phyloP scores from a whole-genome alignment of 23 tunicate genomes.

The Styela clava region DNA sequence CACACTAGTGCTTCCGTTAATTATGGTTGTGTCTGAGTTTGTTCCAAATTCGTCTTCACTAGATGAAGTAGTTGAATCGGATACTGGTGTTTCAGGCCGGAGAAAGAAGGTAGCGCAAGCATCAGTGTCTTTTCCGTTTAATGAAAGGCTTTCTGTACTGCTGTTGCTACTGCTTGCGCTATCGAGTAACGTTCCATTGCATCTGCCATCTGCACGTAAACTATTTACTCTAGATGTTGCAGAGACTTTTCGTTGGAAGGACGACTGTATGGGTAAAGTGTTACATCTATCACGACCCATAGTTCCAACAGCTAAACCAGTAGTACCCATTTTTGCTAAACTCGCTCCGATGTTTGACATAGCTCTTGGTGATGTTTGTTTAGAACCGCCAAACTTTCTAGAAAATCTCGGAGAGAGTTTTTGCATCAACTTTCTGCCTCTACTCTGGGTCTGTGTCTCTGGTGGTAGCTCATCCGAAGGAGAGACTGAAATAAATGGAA shows the following conservation, averaged over 20 bases:
- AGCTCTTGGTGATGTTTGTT: not conserved
- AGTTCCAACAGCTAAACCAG: constrained; percentile 19
- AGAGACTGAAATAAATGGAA: constrained; percentile 22
- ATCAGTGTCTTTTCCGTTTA: constrained; percentile 5
- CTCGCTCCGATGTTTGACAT: constrained; percentile 2
- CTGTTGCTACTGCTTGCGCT: constrained; percentile 25
- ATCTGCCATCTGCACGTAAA: constrained; percentile 9
- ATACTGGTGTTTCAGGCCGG: constrained; percentile 16
- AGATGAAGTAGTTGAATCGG: constrained; percentile 26
- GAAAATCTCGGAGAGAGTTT: constrained; percentile 23
- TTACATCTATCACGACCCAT: not conserved
- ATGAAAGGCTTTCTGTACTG: constrained; percentile 21
- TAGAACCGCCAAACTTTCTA: not conserved
- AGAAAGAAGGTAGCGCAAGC: not conserved
- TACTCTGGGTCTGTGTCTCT: not conserved
- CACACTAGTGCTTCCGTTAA: not conserved
- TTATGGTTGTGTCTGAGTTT: not conserved
- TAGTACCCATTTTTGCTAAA: constrained; percentile 1
- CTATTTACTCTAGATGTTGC: not conserved
- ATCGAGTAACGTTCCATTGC: constrained; percentile 7
- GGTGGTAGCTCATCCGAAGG: constrained; percentile 8
- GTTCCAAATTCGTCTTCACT: constrained; percentile 64
- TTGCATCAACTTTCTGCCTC: constrained; percentile 21
- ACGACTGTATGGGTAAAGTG: not conserved
- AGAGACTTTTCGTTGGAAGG: not conserved